Evolutionary conservation across 2,113 vertebrate species (phyloP).

Genomic region (Bungarus multicinctus): DNA sequence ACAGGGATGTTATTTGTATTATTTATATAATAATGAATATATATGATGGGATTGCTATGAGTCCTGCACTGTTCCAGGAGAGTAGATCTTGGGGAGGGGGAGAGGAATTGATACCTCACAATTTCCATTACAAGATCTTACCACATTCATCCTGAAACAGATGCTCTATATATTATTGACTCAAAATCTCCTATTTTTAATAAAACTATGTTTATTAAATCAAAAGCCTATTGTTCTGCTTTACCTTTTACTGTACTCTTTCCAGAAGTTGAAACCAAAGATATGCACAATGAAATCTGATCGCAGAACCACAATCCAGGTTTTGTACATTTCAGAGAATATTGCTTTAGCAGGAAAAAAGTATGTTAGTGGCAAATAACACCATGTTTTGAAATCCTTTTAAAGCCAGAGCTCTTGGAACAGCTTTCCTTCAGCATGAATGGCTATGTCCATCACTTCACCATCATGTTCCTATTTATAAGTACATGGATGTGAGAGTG

Average conservation of each 20-base stretch:
- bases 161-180: slow-evolving; percentile 23
- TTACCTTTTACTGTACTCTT: slow-evolving; percentile 24
- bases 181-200: slow-evolving; percentile 4
- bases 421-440: background rate
- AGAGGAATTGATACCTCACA: background rate
- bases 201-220: slow-evolving; percentile 19
- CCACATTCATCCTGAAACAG: slow-evolving; percentile 3
- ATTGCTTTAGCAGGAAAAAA: background rate
- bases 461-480: background rate
- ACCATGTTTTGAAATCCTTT: background rate
- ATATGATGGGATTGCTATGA: background rate
- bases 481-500: background rate
- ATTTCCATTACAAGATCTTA: background rate
- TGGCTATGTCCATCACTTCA: background rate
- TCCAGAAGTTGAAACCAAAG: background rate
- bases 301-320: background rate
- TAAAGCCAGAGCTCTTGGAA: background rate
- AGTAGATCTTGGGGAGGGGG: background rate
- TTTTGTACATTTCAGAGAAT: slow-evolving; percentile 24
- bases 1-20: background rate
- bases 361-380: background rate
- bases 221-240: background rate
- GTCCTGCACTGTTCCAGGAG: background rate
- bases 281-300: slow-evolving; percentile 9
- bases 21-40: background rate